phyloP scores from a whole-genome alignment of 2,797 vertebrate genomes.

The Centropyge bicolor region DNA sequence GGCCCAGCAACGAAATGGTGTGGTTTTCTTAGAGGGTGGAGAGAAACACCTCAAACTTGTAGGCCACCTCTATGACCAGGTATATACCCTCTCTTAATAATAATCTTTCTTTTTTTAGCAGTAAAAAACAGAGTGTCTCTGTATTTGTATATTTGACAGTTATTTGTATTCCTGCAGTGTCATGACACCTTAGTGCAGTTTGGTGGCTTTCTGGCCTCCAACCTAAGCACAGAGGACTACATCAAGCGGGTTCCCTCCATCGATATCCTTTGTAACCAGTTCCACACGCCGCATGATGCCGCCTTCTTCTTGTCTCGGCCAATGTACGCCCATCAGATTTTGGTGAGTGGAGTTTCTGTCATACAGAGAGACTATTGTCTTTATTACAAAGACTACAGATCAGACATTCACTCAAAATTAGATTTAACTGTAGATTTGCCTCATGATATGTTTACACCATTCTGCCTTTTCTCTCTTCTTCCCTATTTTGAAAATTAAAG shows the following conservation, averaged over 20 bases:
- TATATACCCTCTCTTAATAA: conserved; percentile 39
- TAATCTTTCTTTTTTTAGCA: not conserved
- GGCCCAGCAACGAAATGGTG: conserved; percentile 98
- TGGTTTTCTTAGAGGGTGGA: conserved; percentile 97
- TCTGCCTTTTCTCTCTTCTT: not conserved
- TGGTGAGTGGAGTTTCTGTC: conserved; percentile 87
- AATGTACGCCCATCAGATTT: conserved; percentile 98
- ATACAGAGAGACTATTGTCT: not conserved
- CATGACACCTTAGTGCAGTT: conserved; percentile 98
- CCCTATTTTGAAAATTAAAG: not conserved
- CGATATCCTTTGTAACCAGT: conserved; percentile 97
- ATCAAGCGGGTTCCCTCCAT: conserved; percentile 98
- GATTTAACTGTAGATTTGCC: not conserved
- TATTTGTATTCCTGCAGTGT: conserved; percentile 85
- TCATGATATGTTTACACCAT: not conserved
- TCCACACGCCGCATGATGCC: conserved; percentile 97
- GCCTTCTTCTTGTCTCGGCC: conserved; percentile 97
- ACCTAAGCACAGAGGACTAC: conserved; percentile 99
- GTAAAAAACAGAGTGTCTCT: not conserved
- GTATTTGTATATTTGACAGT: not conserved
- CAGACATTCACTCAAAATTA: not conserved
- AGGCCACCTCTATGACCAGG: conserved; percentile 99
- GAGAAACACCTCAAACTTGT: conserved; percentile 99
- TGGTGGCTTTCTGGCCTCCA: conserved; percentile 98
- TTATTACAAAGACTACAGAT: not conserved